These are phyloP conservation scores for Protobothrops mucrosquamatus DNA, from an alignment of 2,113 vertebrate species.

Conservation along the genomic window DNA sequence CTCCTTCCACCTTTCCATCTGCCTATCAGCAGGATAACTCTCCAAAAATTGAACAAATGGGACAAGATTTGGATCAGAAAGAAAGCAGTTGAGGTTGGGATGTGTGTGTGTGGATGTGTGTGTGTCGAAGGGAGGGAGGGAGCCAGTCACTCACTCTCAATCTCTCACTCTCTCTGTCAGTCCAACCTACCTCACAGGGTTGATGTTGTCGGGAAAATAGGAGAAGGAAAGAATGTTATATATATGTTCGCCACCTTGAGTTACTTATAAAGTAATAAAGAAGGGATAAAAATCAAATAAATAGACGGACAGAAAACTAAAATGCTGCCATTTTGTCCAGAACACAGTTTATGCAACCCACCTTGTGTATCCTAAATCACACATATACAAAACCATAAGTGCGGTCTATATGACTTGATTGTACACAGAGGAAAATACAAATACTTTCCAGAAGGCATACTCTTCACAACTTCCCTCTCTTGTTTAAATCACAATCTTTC, in stretches of 20 bases:
- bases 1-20: background rate
- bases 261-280: no score
- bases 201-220: background rate
- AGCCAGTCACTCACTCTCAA: background rate
- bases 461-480: no score
- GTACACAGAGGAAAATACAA: background rate
- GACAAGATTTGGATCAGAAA: background rate
- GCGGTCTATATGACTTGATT: background rate
- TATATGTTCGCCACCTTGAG: background rate
- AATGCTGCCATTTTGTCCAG: background rate
- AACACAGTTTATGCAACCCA: background rate
- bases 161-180: background rate
- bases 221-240: background rate
- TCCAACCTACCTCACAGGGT: background rate
- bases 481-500: no score
- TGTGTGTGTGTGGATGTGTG: no score
- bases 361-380: background rate
- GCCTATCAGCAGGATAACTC: background rate
- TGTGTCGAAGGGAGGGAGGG: no score
- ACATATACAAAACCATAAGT: background rate
- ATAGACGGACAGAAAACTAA: background rate
- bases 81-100: background rate
- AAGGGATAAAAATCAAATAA: background rate
- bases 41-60: background rate
- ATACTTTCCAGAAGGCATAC: no score